Evolutionary conservation across 2,888 invertebrate species (phyloP), one percentile per base, ranked within the genome.

Genomic region (Eristalinus aeneus): DNA sequence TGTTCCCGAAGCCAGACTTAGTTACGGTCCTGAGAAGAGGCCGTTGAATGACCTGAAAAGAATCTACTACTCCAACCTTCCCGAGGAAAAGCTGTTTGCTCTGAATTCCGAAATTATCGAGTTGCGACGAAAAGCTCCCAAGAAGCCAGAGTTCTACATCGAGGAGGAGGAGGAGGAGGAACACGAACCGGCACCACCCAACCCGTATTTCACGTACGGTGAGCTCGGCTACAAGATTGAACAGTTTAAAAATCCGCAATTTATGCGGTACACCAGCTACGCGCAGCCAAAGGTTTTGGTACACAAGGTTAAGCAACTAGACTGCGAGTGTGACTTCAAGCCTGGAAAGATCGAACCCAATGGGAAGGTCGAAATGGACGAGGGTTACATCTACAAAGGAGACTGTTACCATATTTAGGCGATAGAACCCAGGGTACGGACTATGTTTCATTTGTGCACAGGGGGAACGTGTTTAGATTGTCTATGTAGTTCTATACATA

Each of bases 71-170:
- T 90, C 90, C 1, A 91, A 93, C 31, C 91, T 94, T 23, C 93
- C 93, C 2, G 94, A 94, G 89, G 93, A 93, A 86, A 93, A 93
- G 77, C 91, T 94, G 3, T 92, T 92, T 84, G 91, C 90, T n/a
- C 89, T 94, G n/a, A 94, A 94, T 60, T 93, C 92, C 32, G 93
- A 93, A 58, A 91, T 94, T 9, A 93, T 94, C 53, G 94, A 94
- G 83, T 89, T 94, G 23, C 93, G 93, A 88, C 90, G 88, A 63
- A 89, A 54, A 2, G 85, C 23, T 0, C 63, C 74, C 6, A 74
- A 56, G 58, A 54, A 36, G 11, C 74, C 63, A 22, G 54, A 68
- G 20, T 69, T 74, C 10, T 36, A 67, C 12, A 58, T 72, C 9
- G 89, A 89, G 39, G 89, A 89, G 20, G 89, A 89, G 20, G 88